phyloP scores from a whole-genome alignment of 1,140 invertebrate genomes.

The Halyomorpha halys region DNA sequence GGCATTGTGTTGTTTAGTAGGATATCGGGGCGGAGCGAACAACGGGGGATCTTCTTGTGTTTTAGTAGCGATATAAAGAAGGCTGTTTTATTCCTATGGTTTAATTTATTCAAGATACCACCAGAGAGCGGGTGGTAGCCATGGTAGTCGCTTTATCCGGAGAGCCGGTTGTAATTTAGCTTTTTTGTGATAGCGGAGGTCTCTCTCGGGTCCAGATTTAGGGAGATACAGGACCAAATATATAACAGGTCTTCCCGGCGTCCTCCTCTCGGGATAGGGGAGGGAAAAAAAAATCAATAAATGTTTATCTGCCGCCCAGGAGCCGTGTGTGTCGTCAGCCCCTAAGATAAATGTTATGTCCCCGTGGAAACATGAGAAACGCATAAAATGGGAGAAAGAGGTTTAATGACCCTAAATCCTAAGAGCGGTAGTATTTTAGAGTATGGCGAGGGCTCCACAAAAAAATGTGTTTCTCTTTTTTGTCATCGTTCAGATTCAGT shows the following conservation, averaged over 20 bases:
- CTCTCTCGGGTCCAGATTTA: not conserved
- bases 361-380: not conserved
- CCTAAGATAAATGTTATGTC: not conserved
- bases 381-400: slow-evolving; percentile 1
- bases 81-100: not conserved
- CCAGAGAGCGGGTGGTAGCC: not conserved
- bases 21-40: no score
- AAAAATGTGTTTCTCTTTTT: no score
- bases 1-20: no score
- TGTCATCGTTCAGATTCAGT: no score
- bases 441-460: no score
- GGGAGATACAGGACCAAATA: not conserved
- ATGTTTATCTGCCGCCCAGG: slow-evolving; percentile 5
- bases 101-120: slow-evolving; percentile 1
- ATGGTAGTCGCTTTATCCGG: not conserved
- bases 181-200: not conserved
- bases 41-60: not conserved
- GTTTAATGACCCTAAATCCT: no score
- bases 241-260: not conserved
- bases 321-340: not conserved
- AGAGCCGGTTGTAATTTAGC: not conserved
- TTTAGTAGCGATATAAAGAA: not conserved
- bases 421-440: no score
- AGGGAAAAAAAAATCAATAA: slow-evolving; percentile 1
- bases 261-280: not conserved